Base-by-base conservation (phyloP, 2,888 invertebrate genomes). In the Erebia epiphron region DNA sequence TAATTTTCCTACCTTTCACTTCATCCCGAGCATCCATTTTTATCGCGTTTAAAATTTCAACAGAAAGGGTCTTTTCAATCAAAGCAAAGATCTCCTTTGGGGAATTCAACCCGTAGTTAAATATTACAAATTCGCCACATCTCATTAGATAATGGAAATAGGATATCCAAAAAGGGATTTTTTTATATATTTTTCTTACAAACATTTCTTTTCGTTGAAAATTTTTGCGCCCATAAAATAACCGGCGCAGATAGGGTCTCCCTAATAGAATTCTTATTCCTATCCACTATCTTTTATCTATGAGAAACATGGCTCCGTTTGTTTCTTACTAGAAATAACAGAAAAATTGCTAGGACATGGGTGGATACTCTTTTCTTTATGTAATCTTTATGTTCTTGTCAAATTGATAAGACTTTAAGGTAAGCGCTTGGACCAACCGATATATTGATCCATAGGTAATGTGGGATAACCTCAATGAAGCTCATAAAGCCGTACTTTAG, bases 111-210 rank as follows among this genome's bases (percentile, higher is more conserved):
- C 43, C 61, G 41, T 58, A 64, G 50, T 46, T 67, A 18, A 46
- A 60, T 63, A 67, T 64, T 69, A 72, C 70, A 70, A 70, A 72
- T 68, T 70, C 70, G 57, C 61, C 68, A 70, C 70, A 73, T 73
- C 57, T 62, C 70, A 73, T 73, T 73, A 73, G 68, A 61, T 68
- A 70, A 73, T 62, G 61, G 67, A 66, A 70, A 73, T 70, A 52
- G 70, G 68, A 58, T 67, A 70, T 70, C 68, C 64, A 65, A 68
- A 73, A 73, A 67, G 60, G 64, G 16, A 8, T 8, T 11, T 13
- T 46, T 46, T 73, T 65, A 66, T 68, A 62, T 66, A 66, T 68
- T 71, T 70, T 73, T 68, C 52, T 65, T 66, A 65, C 62, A 70
- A 66, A 65, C 65, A 66, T 73, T 73, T 57, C 70, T 56, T 69